Evolutionary conservation across 2,113 vertebrate species (phyloP), one percentile per base, ranked within the genome.

Genomic region (Nothocercus nigrocapillus): DNA sequence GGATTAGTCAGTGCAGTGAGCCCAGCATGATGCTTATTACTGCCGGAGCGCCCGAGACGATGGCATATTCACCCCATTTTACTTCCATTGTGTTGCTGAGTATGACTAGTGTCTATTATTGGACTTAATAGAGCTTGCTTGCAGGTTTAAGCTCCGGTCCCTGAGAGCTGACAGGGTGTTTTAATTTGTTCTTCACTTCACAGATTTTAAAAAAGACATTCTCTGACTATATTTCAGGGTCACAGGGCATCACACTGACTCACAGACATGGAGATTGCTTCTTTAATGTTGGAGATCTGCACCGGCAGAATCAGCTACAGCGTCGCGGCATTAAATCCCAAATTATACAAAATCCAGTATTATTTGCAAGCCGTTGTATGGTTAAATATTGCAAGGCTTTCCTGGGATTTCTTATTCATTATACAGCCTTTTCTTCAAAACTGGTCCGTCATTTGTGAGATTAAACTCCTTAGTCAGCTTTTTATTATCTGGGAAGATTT

Each of bases 11-110:
- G 92, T 64, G 82, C 90, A 59, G 27, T 32, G 88, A 90, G 79
- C 93, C 89, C 96, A 84, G 96, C 73, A 1, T 83, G 97, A 95
- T 91, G 68, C 95, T 95, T 97, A 95, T 96, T 94, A 90, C 95
- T 91, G 86, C 88, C 45, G 36, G 94, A 94, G 89, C 81, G 89
- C 81, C 0, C 2, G 86, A 54, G 82, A 53, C 88, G 83, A 74
- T 69, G 85, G 78, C 73, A 82, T 68, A 42, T 90, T 95, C 95
- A 79, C 77, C 69, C 83, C 49, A 4, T 83, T 95, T 88, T 54
- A 56, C 95, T 75, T 77, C 79, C 70, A 68, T 77, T 75, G 94
- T 88, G 86, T 80, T 70, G 80, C 80, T 95, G 80, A 87, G 78
- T 75, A 82, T 25, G 79, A 82, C 86, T 64, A 64, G 82, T 83